Conservation (phyloP, 2,888 invertebrate species). For the Toxonevra muliebris region DNA sequence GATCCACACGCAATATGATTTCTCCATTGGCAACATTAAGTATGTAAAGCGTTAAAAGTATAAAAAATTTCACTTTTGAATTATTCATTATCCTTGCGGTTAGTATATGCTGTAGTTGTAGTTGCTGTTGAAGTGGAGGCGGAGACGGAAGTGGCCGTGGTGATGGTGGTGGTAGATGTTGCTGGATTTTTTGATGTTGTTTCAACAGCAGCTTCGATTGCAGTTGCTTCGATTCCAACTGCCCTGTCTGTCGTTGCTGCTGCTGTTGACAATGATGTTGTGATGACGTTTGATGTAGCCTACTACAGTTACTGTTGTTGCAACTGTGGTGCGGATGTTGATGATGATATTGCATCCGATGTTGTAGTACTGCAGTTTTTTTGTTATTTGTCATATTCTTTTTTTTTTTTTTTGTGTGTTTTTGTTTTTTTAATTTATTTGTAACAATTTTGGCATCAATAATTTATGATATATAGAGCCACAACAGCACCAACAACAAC, state of each 20-base stretch:
- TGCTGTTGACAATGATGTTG: no score
- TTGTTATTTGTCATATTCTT: slow-evolving; percentile 10
- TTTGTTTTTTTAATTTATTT: no score
- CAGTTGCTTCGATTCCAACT: no score
- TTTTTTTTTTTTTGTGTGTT: no score
- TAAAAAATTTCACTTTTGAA: slow-evolving; percentile 50
- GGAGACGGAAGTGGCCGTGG: background rate
- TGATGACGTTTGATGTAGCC: no score
- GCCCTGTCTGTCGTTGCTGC: no score
- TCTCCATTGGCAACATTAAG: slow-evolving; percentile 53
- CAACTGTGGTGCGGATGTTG: slow-evolving; percentile 28
- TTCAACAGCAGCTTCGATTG: no score
- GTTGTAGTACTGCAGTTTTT: slow-evolving; percentile 28
- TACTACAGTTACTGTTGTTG: slow-evolving; percentile 10
- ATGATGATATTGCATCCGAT: slow-evolving; percentile 27
- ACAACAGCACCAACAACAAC: no score
- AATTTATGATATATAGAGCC: no score
- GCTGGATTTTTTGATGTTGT: no score
- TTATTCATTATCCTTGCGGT: slow-evolving; percentile 58
- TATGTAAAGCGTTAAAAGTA: slow-evolving; percentile 51
- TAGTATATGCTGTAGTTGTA: background rate
- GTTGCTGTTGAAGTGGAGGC: slow-evolving; percentile 12
- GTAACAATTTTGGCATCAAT: slow-evolving; percentile 9
- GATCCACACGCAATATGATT: slow-evolving; percentile 63
- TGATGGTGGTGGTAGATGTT: no score